These are phyloP conservation scores for Danio tinwini DNA, from an alignment of 2,797 vertebrate genomes.

Conservation along the genomic window DNA sequence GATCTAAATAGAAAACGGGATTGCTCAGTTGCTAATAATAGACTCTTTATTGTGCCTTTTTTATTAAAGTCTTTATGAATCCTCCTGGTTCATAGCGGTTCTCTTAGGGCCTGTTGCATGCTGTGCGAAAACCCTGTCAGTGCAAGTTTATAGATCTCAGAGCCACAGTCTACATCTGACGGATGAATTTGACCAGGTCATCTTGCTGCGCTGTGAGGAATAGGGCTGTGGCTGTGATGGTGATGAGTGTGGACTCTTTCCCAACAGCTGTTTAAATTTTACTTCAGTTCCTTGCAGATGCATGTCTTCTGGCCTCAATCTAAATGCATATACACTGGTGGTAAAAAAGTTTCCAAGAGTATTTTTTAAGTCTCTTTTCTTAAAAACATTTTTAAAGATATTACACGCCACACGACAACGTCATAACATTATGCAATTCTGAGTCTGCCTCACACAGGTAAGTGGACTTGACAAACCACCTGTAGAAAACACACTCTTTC, in stretches of 20 bases:
- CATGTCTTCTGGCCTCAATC: not conserved
- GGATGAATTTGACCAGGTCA: conserved; percentile 45
- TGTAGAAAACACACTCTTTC: too few relatives aligned
- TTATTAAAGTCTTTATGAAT: not conserved
- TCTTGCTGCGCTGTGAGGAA: conserved; percentile 16
- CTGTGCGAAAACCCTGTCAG: conserved; percentile 28
- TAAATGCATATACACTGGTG: too few relatives aligned
- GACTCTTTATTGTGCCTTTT: not conserved
- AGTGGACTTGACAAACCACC: too few relatives aligned
- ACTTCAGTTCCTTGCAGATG: not conserved
- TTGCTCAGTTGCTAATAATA: conserved; percentile 5
- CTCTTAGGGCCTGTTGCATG: conserved; percentile 7
- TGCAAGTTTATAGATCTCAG: conserved; percentile 36
- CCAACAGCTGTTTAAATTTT: not conserved
- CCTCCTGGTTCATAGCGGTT: not conserved
- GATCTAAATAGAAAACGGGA: not conserved
- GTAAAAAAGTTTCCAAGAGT: not conserved
- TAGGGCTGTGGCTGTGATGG: not conserved
- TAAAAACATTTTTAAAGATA: too few relatives aligned
- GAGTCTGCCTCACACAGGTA: too few relatives aligned
- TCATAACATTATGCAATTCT: too few relatives aligned
- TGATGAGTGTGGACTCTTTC: conserved; percentile 8
- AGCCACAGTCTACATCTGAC: conserved; percentile 19
- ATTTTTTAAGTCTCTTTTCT: too few relatives aligned
- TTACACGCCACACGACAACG: too few relatives aligned